Conservation (phyloP, 2,797 vertebrate species). For the Intellagama lesueurii region DNA sequence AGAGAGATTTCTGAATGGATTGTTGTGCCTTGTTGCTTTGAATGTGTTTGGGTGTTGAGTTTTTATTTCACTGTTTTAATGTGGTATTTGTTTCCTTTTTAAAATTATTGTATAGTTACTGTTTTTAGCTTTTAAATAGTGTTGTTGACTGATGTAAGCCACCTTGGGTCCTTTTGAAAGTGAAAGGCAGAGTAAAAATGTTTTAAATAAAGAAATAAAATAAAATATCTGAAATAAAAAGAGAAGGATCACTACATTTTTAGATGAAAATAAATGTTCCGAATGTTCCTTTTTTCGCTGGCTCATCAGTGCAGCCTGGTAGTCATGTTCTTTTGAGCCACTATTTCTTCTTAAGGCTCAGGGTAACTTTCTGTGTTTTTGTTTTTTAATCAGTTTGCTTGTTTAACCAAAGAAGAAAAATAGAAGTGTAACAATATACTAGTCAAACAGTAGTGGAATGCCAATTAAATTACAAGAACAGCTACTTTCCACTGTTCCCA, state of each 20-base stretch:
- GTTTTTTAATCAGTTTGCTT: not conserved
- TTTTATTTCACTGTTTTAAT: no score
- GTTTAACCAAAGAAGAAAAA: constrained; percentile 24
- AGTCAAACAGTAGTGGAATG: constrained; percentile 1
- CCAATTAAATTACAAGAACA: constrained; percentile 30
- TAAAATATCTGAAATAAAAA: not conserved
- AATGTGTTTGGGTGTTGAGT: no score
- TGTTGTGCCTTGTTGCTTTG: no score
- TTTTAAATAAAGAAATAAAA: no score
- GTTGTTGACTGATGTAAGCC: no score
- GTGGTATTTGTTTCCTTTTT: no score
- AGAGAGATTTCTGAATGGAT: no score
- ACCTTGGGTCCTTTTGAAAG: no score
- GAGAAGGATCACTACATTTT: not conserved
- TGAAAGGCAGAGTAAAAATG: no score
- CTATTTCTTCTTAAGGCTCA: not conserved
- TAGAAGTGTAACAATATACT: constrained; percentile 19
- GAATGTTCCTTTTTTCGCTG: not conserved
- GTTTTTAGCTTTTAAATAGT: no score
- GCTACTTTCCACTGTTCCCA: constrained; percentile 4
- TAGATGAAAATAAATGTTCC: not conserved
- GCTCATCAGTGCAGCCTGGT: not conserved
- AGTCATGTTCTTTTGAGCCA: not conserved
- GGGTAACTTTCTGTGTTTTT: not conserved
- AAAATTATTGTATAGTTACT: no score